Evolutionary conservation across 2,888 invertebrate species (phyloP), one percentile per base, ranked within the genome.

Genomic region (Phengaris arion): DNA sequence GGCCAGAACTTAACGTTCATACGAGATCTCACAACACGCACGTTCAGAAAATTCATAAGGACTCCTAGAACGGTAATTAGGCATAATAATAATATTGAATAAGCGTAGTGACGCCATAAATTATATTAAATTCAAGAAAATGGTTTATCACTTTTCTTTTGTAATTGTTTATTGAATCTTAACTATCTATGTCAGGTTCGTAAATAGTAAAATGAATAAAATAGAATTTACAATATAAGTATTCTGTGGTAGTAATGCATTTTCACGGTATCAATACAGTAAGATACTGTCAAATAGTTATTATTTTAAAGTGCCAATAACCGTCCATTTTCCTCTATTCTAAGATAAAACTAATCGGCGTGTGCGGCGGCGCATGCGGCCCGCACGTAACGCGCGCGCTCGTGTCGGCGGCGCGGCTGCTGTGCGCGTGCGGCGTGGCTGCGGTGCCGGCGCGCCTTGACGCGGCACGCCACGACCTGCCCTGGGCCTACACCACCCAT

Each of bases 401-500:
- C 82, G 89, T 96, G 77, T 95, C 95, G 69, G 94, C 96, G 59
- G 95, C 96, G 94, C 96, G 74, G 81, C 87, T 94, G 94, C 95
- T 86, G 94, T 95, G 79, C 84, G 92, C 77, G 83, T 92, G 81
- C 86, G 94, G 81, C 51, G 82, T 87, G 81, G 81, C 79, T 72
- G 81, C 82, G 77, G 82, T 80, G n/a, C 80, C 96, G 81, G 95
- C 95, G 45, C 94, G 97, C 22, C 95, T 98, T 57, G 97, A 98
- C 91, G 97, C 96, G 35, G 96, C 96, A 82, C 93, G 95, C 0
- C 98, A 98, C 93, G 97, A 98, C 90, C 94, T 98, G 80, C 97
- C 97, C 0, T 98, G 98, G 98, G 95, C 96, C 85, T 97, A 95
- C 87, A 96, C 96, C 68, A 96, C 97, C 93, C 95, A 96, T 78